phyloP scores from a whole-genome alignment of 2,797 vertebrate species.

The Psittacula derbiana region DNA sequence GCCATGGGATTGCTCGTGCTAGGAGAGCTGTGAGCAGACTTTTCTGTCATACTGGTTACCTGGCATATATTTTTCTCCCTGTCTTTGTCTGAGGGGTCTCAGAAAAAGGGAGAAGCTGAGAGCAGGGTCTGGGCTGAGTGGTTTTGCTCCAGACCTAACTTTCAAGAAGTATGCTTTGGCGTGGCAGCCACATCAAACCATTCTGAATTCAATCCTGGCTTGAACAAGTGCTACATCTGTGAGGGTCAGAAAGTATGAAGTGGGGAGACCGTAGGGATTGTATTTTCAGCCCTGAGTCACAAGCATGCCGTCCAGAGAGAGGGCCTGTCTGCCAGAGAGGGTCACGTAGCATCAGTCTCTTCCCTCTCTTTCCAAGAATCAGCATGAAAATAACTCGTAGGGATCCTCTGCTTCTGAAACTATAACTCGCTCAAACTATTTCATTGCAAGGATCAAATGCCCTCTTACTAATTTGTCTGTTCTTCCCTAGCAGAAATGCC shows the following conservation, averaged over 20 bases:
- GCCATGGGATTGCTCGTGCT: not conserved
- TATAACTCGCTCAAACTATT: not conserved
- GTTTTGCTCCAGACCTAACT: not conserved
- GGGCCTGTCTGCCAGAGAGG: not conserved
- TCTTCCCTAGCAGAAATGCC: constrained; percentile 89
- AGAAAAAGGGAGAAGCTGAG: not conserved
- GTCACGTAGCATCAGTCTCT: not conserved
- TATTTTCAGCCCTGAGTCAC: not conserved
- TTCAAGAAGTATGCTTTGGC: not conserved
- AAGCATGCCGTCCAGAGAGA: not conserved
- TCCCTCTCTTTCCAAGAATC: not conserved
- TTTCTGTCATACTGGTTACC: not conserved
- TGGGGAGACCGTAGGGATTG: not conserved
- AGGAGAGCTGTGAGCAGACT: not conserved
- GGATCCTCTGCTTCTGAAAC: not conserved
- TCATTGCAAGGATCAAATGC: not conserved
- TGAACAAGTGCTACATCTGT: not conserved
- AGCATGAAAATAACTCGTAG: not conserved
- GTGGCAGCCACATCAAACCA: not conserved
- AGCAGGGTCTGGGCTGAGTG: not conserved
- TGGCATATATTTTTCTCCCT: not conserved
- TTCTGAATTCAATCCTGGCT: not conserved
- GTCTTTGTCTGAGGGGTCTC: not conserved
- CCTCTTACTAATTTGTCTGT: not conserved
- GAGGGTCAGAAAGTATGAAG: not conserved